Base-by-base conservation (phyloP, 2,113 vertebrate species). In the Zosterops japonicus region DNA sequence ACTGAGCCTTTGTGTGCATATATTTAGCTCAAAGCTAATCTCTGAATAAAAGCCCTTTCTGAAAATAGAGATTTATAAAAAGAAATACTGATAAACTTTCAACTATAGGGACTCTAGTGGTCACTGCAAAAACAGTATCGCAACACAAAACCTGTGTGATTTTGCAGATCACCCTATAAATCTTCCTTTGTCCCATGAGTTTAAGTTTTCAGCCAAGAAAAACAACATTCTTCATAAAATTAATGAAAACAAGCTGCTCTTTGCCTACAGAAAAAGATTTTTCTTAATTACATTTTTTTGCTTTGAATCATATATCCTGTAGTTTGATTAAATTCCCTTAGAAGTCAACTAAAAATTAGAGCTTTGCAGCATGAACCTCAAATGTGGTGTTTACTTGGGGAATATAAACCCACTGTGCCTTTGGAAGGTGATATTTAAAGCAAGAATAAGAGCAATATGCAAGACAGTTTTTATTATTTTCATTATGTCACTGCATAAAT, bases 241-340 rank as follows among this genome's bases (percentile, higher is more conserved):
- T 97, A 97, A 97, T 96, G 94, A 96, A 98, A 98, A 97, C 95
- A 97, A 96, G 96, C 94, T 98, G 95, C 35, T 95, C 93, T 94
- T 61, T 95, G 94, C 95, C 96, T 96, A 87, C 92, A 95, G 95
- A 95, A 96, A 94, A 97, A 97, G 76, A 87, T 94, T 95, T 97
- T 97, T 96, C 96, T 97, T 97, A 97, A 97, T 97, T 97, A 95
- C 83, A 91, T 96, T 97, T 95, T 95, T 92, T 94, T 97, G 70
- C 81, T 97, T 96, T 97, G 97, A 97, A 96, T 97, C 81, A 71
- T 85, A 91, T 93, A 96, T 95, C 93, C 97, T 96, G 86, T 92
- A 96, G 86, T 93, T 95, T 97, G 94, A 98, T 97, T 95, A 96
- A 96, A 95, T 96, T 86, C 87, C 83, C 63, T 96, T 91, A 95